Percentiles rank a stretch among this genome's conserved stretches.
phyloP scores from a whole-genome alignment of 1,140 invertebrate species.

The Dufourea novaeangliae region DNA sequence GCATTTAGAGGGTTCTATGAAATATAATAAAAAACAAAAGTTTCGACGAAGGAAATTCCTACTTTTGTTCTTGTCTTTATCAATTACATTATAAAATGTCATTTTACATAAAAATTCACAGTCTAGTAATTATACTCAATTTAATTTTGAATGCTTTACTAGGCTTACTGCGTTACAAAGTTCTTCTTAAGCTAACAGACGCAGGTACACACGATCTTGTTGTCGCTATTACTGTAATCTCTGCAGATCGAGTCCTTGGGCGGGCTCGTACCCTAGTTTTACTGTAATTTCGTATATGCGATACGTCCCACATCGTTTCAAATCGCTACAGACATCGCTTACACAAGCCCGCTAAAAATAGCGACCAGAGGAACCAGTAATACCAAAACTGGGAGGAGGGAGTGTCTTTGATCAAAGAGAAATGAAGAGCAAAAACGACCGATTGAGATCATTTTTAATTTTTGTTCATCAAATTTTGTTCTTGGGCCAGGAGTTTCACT shows the following conservation, averaged over 20 bases:
- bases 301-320: slow-evolving; percentile 47
- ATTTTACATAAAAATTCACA: too few relatives aligned
- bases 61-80: too few relatives aligned
- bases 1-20: too few relatives aligned
- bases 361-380: background rate
- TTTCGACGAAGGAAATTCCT: too few relatives aligned
- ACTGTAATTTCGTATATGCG: slow-evolving; percentile 36
- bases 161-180: background rate
- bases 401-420: background rate
- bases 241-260: slow-evolving; percentile 28
- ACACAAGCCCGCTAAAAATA: slow-evolving; percentile 40
- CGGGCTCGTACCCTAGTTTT: slow-evolving; percentile 40
- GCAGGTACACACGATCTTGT: slow-evolving; percentile 4
- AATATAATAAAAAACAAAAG: too few relatives aligned
- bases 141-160: background rate
- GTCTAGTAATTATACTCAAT: too few relatives aligned
- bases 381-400: background rate
- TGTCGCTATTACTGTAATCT: background rate
- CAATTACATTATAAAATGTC: too few relatives aligned
- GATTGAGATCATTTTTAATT: too few relatives aligned
- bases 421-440: background rate
- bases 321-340: slow-evolving; percentile 13
- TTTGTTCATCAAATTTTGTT: too few relatives aligned
- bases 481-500: too few relatives aligned
- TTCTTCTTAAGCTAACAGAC: background rate